Conservation (phyloP, 35 echinoderm and acorn worm species). For the Lytechinus variegatus region DNA sequence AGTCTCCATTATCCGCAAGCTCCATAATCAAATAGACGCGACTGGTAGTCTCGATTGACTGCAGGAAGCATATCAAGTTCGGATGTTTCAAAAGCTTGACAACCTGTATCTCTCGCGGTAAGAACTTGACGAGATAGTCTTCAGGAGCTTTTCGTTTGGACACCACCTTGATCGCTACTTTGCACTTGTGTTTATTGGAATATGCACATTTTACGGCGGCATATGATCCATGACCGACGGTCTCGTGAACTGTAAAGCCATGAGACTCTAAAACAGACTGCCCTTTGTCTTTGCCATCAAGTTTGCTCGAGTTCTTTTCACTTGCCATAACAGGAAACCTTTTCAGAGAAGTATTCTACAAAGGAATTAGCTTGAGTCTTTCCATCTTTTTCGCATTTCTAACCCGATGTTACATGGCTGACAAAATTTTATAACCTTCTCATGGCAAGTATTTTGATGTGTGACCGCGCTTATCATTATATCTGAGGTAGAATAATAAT, state of each 20-base stretch:
- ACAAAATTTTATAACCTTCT: background rate
- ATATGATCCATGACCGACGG: conserved; percentile 90
- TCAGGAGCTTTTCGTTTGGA: conserved; percentile 96
- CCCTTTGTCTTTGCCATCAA: conserved; percentile 64
- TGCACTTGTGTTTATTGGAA: conserved; percentile 83
- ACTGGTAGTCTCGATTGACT: conserved; percentile 94
- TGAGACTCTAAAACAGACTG: conserved; percentile 80
- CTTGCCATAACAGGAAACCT: conserved; percentile 31
- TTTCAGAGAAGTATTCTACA: background rate
- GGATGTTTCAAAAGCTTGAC: conserved; percentile 92
- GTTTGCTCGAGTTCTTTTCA: conserved; percentile 1
- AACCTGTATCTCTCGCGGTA: conserved; percentile 96
- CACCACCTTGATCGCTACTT: conserved; percentile 96
- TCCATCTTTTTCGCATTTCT: background rate
- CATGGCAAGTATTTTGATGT: background rate
- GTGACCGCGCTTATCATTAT: background rate
- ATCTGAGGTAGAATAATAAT: background rate
- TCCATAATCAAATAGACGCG: conserved; percentile 99
- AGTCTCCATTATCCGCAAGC: conserved; percentile 92
- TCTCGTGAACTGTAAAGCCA: conserved; percentile 75
- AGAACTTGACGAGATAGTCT: conserved; percentile 93
- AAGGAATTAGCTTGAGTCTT: background rate
- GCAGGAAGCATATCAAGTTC: conserved; percentile 91
- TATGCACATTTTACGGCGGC: conserved; percentile 86
- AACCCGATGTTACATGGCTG: background rate